Conservation (phyloP, 2,113 vertebrate genomes). For the Trachemys scripta region DNA sequence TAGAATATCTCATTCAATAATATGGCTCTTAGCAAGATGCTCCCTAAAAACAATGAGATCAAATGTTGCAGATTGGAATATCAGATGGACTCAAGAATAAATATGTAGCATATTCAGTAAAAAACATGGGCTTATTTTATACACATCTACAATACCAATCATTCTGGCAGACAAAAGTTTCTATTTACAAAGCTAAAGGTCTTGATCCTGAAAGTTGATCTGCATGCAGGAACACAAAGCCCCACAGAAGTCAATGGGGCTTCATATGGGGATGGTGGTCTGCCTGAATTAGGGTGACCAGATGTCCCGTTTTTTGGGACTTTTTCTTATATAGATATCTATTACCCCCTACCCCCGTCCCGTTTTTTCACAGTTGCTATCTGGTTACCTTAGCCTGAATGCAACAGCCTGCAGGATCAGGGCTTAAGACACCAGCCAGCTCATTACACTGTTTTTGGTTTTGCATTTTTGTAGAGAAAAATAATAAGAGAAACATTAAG, state of each 20-base stretch:
- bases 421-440: not conserved
- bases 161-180: not conserved
- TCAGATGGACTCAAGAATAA: not conserved
- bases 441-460: not conserved
- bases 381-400: too few relatives aligned
- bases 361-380: too few relatives aligned
- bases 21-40: not conserved
- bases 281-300: not conserved
- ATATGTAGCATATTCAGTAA: not conserved
- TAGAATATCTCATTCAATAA: not conserved
- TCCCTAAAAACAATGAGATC: not conserved
- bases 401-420: not conserved
- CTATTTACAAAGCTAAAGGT: not conserved
- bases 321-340: too few relatives aligned
- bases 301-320: too few relatives aligned
- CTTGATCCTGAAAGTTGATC: not conserved
- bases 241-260: not conserved
- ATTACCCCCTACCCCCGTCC: too few relatives aligned
- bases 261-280: not conserved
- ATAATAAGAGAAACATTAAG: not conserved
- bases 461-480: not conserved
- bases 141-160: not conserved
- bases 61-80: not conserved
- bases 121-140: not conserved
- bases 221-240: not conserved